Base-by-base conservation (phyloP, 2,888 invertebrate genomes). In the Eudemis profundana region DNA sequence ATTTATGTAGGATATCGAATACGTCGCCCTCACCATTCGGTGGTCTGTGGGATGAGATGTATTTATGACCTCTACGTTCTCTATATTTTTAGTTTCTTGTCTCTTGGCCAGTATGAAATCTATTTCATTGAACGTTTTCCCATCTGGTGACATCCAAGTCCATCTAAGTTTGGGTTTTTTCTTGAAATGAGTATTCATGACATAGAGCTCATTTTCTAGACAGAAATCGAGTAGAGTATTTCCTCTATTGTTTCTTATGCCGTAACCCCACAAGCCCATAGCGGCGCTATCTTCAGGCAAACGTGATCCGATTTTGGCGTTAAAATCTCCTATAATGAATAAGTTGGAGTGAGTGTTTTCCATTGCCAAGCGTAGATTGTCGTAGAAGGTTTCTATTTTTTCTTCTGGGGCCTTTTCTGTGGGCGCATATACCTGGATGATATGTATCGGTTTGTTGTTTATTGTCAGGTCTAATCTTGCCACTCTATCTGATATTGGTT, bases 141-240 rank as follows among this genome's bases (percentile, higher is more conserved):
- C n/a, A n/a, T n/a, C n/a, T n/a, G n/a, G n/a, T n/a, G n/a, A n/a
- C n/a, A n/a, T n/a, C n/a, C n/a, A n/a, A n/a, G n/a, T n/a, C n/a
- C n/a, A n/a, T n/a, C n/a, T n/a, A n/a, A n/a, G n/a, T n/a, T 38
- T 38, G 12, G 38, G 12, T 12, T 38, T 38, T 38, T 38, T 38
- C 38, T 38, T 38, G n/a, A 38, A 38, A n/a, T 38, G 38, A 38
- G 38, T 38, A 12, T 38, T 38, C 38, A 38, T 38, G 8, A 38
- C 5, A 38, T 38, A 38, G 1, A 38, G 38, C 5, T 38, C 38
- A 12, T 38, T 38, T 12, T 38, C 38, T 12, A 10, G 3, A 38
- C 38, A 38, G 38, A 38, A 38, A 12, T 12, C 12, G 38, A 38
- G 3, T 1, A 38, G 12, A 12, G 38, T 10, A n/a, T 7, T 38